Evolutionary conservation across 2,888 invertebrate species (phyloP).

Genomic region (Heliconius erato): DNA sequence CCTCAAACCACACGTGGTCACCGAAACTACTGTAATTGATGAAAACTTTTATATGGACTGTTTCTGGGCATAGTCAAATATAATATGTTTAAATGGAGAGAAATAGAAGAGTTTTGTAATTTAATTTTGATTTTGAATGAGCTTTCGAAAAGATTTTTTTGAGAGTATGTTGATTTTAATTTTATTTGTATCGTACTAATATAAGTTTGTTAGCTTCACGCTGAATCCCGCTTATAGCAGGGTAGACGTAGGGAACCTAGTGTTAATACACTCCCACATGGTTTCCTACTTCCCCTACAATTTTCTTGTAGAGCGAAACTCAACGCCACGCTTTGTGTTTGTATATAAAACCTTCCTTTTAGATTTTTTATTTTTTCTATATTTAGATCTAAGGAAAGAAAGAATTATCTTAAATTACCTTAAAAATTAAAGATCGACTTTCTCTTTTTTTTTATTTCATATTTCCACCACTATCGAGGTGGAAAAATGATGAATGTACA

Average conservation of each 20-base stretch:
- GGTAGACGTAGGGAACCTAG: neutral
- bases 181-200: too few species aligned
- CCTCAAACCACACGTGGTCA: neutral
- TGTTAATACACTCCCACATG: neutral
- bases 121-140: neutral
- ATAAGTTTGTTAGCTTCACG: too few species aligned
- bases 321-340: neutral
- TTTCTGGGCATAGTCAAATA: neutral
- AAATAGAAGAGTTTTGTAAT: neutral
- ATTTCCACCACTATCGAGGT: neutral
- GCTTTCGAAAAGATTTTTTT: neutral
- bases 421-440: too few species aligned
- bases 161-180: neutral
- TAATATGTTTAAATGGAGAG: neutral
- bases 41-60: conserved; percentile 1
- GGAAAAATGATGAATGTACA: neutral
- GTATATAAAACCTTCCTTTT: too few species aligned
- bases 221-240: too few species aligned
- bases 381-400: too few species aligned
- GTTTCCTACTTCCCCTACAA: neutral
- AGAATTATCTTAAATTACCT: too few species aligned
- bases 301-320: neutral
- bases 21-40: neutral
- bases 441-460: neutral
- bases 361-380: too few species aligned